Conservation (phyloP, 1,140 invertebrate genomes). For the Chymomyza costata region DNA sequence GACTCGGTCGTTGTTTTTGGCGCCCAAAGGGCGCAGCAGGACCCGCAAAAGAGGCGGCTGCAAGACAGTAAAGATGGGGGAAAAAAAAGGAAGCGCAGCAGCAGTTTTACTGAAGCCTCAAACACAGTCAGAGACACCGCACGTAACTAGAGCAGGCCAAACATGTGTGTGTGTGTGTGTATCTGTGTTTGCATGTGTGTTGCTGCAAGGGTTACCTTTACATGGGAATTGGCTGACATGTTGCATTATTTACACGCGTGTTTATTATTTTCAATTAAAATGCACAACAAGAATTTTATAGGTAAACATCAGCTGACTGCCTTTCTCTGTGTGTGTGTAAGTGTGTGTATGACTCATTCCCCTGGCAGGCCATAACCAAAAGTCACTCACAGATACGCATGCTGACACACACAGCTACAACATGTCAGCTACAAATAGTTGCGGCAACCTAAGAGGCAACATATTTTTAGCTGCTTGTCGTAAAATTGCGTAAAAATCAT, state of each 20-base stretch:
- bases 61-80: conserved; percentile 26
- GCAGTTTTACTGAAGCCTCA: conserved; percentile 39
- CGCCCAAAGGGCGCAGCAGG: conserved; percentile 6
- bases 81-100: conserved; percentile 10
- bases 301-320: conserved; percentile 43
- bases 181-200: no score
- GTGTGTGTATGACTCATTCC: conserved; percentile 36
- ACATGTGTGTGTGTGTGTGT: no score
- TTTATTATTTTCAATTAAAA: conserved; percentile 72
- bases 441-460: conserved; percentile 33
- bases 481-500: conserved; percentile 71
- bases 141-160: no score
- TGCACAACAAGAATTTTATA: conserved; percentile 49
- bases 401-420: not conserved
- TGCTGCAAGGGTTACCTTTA: no score
- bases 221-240: no score
- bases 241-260: conserved; percentile 69
- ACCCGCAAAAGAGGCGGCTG: conserved; percentile 18
- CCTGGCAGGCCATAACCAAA: conserved; percentile 19
- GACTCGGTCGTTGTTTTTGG: conserved; percentile 40
- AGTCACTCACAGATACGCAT: not conserved
- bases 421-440: conserved; percentile 60
- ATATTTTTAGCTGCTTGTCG: conserved; percentile 67
- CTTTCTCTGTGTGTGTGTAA: no score
- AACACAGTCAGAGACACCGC: no score